These are phyloP conservation scores for Drosophila kokeensis DNA, from an alignment of 2,888 invertebrate genomes.

Conservation along the genomic window DNA sequence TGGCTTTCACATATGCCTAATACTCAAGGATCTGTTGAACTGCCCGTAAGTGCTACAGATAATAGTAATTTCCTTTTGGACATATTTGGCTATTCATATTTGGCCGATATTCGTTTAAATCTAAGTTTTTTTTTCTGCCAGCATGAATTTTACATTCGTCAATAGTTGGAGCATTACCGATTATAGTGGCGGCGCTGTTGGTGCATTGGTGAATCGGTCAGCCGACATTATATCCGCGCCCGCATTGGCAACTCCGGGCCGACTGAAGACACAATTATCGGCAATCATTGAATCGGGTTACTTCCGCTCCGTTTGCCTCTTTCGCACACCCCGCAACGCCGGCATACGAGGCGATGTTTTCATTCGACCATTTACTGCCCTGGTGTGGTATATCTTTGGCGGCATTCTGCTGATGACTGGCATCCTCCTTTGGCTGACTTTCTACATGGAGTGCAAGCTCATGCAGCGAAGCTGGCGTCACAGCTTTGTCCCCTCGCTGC, in stretches of 20 bases:
- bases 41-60: slow-evolving; percentile 66
- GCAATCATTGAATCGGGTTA: slow-evolving; percentile 65
- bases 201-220: slow-evolving; percentile 64
- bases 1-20: slow-evolving; percentile 68
- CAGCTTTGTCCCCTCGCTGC: slow-evolving; percentile 75
- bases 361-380: slow-evolving; percentile 86
- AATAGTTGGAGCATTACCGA: slow-evolving; percentile 77
- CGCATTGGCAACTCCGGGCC: slow-evolving; percentile 53
- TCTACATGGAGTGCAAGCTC: slow-evolving; percentile 70
- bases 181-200: slow-evolving; percentile 73
- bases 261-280: slow-evolving; percentile 54
- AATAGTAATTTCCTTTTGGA: not conserved
- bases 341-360: slow-evolving; percentile 87
- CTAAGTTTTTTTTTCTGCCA: slow-evolving; percentile 26
- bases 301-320: slow-evolving; percentile 86
- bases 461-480: slow-evolving; percentile 44
- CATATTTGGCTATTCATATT: not conserved
- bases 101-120: not conserved
- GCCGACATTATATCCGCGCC: slow-evolving; percentile 75
- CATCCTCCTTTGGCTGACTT: slow-evolving; percentile 81
- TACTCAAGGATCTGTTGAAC: slow-evolving; percentile 73
- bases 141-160: slow-evolving; percentile 63
- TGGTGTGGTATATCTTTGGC: slow-evolving; percentile 86
- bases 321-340: slow-evolving; percentile 87
- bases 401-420: slow-evolving; percentile 81